A percentile compares a stretch with the other conserved stretches of the same genome.
Conservation (phyloP, 2,888 invertebrate species). For the Morpho achilles region DNA sequence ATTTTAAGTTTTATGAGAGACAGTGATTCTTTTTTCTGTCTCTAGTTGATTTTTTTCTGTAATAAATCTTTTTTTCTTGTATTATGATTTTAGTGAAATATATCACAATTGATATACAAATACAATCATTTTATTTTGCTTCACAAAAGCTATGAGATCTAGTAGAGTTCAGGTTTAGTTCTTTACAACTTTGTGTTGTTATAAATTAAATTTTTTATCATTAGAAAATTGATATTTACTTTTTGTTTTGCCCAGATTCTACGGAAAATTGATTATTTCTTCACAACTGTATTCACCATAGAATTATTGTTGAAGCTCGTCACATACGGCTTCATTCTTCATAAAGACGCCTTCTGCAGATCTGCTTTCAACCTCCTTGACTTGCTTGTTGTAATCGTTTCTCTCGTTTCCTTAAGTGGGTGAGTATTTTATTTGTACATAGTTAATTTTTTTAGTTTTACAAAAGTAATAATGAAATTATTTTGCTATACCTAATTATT, state of each 20-base stretch:
- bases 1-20: neutral
- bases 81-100: too few relatives aligned
- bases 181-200: too few relatives aligned
- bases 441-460: too few relatives aligned
- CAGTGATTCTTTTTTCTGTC: too few relatives aligned
- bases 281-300: constrained; percentile 97
- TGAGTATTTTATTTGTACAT: constrained; percentile 35
- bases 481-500: neutral
- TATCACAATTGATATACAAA: too few relatives aligned
- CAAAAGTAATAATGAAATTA: neutral
- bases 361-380: constrained; percentile 99
- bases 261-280: constrained; percentile 96
- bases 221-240: too few relatives aligned
- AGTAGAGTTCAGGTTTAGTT: too few relatives aligned
- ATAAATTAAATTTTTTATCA: too few relatives aligned
- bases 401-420: constrained; percentile 94
- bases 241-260: constrained; percentile 82
- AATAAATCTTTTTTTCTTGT: too few relatives aligned
- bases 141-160: too few relatives aligned
- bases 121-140: too few relatives aligned
- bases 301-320: constrained; percentile 97
- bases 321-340: constrained; percentile 96
- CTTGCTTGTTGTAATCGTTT: constrained; percentile 97
- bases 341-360: constrained; percentile 98
- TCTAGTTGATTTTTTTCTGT: too few relatives aligned